Percentiles rank a stretch among this genome's conserved stretches.
These are phyloP conservation scores for Eptesicus fuscus DNA, from an alignment of 2,113 vertebrate species.

Conservation along the genomic window DNA sequence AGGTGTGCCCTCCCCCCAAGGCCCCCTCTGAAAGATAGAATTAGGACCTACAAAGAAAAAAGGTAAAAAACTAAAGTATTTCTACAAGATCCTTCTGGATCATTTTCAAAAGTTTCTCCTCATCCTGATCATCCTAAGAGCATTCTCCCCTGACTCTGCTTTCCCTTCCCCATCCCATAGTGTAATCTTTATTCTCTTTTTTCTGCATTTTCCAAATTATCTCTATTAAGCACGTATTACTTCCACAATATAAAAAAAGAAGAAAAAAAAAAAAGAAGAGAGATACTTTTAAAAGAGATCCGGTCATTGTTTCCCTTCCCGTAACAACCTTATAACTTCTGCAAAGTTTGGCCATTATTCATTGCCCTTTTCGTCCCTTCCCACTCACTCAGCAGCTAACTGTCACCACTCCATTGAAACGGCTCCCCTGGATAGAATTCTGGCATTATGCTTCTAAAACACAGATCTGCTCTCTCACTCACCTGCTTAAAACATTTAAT, in stretches of 20 bases:
- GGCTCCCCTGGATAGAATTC: not conserved
- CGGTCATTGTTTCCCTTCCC: not conserved
- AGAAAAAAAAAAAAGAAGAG: not conserved
- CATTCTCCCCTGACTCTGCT: not conserved
- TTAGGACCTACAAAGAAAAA: not conserved
- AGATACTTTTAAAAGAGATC: not conserved
- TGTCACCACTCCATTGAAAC: not conserved
- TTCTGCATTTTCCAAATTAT: constrained; percentile 24
- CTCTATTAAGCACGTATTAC: not conserved
- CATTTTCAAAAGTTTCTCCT: not conserved
- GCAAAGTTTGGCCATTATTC: not conserved
- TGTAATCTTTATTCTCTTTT: not conserved
- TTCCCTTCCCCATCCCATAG: not conserved
- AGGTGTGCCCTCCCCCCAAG: not conserved
- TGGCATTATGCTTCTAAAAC: not conserved
- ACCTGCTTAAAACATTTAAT: not conserved
- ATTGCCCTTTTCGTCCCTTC: not conserved
- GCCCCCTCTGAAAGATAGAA: not conserved
- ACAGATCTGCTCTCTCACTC: not conserved
- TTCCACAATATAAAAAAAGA: not conserved
- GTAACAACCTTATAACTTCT: not conserved
- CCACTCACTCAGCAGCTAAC: not conserved
- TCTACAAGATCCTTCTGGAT: not conserved
- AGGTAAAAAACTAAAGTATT: not conserved
- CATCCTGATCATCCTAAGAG: not conserved